Evolutionary conservation across 2,113 vertebrate species (phyloP).

Genomic region (Amphilophus citrinellus): DNA sequence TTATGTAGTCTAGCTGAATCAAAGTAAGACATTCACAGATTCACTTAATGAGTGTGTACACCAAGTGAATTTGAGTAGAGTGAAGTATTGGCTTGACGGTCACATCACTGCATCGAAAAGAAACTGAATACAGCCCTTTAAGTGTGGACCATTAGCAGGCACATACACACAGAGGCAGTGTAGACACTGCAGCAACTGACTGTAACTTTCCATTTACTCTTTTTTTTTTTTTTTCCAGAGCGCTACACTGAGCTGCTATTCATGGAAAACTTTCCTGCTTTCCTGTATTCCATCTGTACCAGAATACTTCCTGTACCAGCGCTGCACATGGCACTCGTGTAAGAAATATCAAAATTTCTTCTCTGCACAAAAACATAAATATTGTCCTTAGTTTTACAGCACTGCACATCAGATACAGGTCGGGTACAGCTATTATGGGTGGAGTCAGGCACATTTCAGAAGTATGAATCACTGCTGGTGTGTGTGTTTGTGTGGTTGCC

Average conservation of each 20-base stretch:
- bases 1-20: background rate
- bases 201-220: slow-evolving; percentile 2
- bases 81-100: background rate
- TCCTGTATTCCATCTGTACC: background rate
- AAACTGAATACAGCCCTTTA: background rate
- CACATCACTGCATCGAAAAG: background rate
- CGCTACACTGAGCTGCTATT: background rate
- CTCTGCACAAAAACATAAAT: background rate
- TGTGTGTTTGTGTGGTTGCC: slow-evolving; percentile 1
- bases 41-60: no score
- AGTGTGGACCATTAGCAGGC: background rate
- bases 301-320: background rate
- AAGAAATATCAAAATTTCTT: background rate
- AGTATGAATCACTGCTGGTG: slow-evolving; percentile 57
- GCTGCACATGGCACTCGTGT: background rate
- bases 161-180: background rate
- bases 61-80: background rate
- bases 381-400: background rate
- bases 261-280: background rate
- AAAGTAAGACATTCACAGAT: background rate
- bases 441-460: slow-evolving; percentile 26
- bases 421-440: background rate
- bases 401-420: background rate
- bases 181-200: background rate
- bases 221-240: background rate